These are phyloP conservation scores for Murina feae DNA, from an alignment of 2,113 vertebrate species.

Conservation along the genomic window DNA sequence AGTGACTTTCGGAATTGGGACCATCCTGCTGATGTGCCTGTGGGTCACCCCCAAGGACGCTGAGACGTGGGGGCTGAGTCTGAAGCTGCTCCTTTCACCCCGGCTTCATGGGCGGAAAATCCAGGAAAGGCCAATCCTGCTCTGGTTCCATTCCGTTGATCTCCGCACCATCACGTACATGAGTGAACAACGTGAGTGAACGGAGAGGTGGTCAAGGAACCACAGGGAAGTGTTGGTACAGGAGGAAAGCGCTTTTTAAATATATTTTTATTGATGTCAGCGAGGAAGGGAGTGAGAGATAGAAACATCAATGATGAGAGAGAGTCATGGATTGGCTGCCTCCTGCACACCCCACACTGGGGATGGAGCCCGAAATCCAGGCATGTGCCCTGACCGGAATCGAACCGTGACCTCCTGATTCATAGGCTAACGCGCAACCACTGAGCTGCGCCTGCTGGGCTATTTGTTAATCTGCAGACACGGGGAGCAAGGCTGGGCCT, in stretches of 20 bases:
- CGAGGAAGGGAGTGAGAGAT: background rate
- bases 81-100: background rate
- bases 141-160: background rate
- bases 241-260: background rate
- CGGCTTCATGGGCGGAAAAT: background rate
- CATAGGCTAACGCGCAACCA: too few relatives aligned
- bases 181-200: too few relatives aligned
- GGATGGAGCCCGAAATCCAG: too few relatives aligned
- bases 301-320: too few relatives aligned
- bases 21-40: background rate
- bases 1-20: background rate
- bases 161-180: background rate
- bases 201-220: background rate
- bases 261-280: background rate
- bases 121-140: background rate
- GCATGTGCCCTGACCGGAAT: too few relatives aligned
- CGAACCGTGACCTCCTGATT: too few relatives aligned
- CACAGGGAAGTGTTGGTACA: background rate
- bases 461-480: background rate
- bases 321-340: too few relatives aligned
- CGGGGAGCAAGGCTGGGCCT: background rate
- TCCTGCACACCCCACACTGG: too few relatives aligned
- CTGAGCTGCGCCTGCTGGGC: too few relatives aligned
- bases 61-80: background rate
- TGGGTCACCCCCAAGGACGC: background rate